Base-by-base conservation (phyloP, 2,797 vertebrate species). In the Rhinatrema bivittatum region DNA sequence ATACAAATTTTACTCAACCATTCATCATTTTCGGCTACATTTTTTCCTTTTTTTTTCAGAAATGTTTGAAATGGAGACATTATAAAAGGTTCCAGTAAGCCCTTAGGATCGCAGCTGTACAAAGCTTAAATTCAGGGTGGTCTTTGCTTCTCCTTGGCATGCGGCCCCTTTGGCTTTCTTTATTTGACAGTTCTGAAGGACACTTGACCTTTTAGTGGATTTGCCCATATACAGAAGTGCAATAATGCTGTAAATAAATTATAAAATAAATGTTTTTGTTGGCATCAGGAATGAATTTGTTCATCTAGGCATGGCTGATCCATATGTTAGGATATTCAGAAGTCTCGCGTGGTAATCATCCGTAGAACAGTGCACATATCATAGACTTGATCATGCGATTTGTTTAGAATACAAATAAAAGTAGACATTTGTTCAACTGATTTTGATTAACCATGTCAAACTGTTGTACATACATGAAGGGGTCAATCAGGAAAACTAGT, bases 41-140 rank as follows among this genome's bases (percentile, higher is more conserved):
- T 31, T 30, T 26, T 40, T 13, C 35, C 55, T 52, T 58, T 44
- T 15, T 9, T 12, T 6, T 33, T 3, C 45, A 36, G 24, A 41
- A 16, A 25, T 15, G 1, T 40, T 56, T 44, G 11, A 34, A 17
- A 22, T 13, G 42, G 16, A 33, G 36, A 20, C 28, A 51, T 51
- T 32, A 36, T 64, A 37, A 47, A 36, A 42, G 27, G 20, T 41
- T 14, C 16, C 21, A 22, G 8, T 35, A 49, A 20, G 3, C n/a
- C n/a, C n/a, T n/a, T 50, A 46, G 28, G 38, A 53, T 46, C 19
- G 39, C 22, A 46, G 9, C 10, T 46, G n/a, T 31, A 5, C 18
- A 25, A 38, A 25, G 39, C 22, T 20, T 53, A 36, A 61, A 28
- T 52, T 36, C 36, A 37, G 25, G 43, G 10, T 39, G 53, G 27